Base-by-base conservation (phyloP, 2,113 vertebrate genomes). In the Myotis yumanensis region DNA sequence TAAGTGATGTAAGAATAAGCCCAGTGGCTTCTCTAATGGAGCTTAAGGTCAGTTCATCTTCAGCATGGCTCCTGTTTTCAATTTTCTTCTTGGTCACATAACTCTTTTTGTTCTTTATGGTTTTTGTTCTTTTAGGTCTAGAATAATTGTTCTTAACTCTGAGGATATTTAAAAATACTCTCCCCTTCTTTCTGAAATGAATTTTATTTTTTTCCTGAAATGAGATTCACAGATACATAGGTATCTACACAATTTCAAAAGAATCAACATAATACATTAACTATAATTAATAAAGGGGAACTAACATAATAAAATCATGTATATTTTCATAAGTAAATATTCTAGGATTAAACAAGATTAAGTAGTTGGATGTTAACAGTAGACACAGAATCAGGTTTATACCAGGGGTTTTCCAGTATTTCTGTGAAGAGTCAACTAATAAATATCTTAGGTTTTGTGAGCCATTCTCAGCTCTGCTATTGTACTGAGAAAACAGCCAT, bases 241-340 rank as follows among this genome's bases (percentile, higher is more conserved):
- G 20, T 62, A 83, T 25, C 51, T 54, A 69, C 23, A 62, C n/a
- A 75, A 11, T 59, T 91, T 43, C 28, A 43, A 77, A 90, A 30
- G 12, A 57, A 54, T 80, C 87, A 43, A 54, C 35, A 72, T 48
- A 85, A 73, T 86, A 37, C 25, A 84, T 54, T 54, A 79, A 64
- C 12, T 66, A 10, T 73, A 90, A 83, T 23, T 62, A 62, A 48
- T 66, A 77, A 71, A 84, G 20, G 23, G 30, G 20, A 68, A 48
- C 30, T 72, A 76, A 52, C 14, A 40, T 64, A 79, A 23, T 51
- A 54, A 64, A 93, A 73, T 40, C 15, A 48, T 22, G 2, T 14
- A 22, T 57, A 54, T 90, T 89, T 90, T 48, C 80, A 66, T 48
- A 86, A 32, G 15, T 86, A 92, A 76, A 83, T 80, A 72, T 57